A percentile compares a stretch with the other conserved stretches of the same genome.
Conservation (phyloP, 2,113 vertebrate genomes). For the Columba livia region DNA sequence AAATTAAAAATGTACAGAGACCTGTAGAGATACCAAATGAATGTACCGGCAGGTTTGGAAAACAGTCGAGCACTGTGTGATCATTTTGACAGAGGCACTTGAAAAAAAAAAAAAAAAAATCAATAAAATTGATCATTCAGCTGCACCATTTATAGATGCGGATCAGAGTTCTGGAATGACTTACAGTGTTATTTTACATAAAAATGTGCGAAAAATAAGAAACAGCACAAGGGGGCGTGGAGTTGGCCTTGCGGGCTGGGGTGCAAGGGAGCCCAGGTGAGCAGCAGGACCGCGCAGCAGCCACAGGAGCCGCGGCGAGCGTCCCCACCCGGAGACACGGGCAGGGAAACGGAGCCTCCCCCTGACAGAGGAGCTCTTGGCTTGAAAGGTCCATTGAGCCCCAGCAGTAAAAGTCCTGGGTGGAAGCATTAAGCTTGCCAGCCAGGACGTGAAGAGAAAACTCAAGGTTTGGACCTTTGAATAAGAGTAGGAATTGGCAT, state of each 20-base stretch:
- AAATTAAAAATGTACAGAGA: background rate
- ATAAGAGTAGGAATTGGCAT: background rate
- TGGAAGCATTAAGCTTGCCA: background rate
- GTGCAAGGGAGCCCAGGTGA: background rate
- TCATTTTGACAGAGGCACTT: slow-evolving; percentile 68
- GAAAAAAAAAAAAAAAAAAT: slow-evolving; percentile 72
- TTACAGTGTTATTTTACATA: slow-evolving; percentile 13
- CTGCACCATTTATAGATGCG: background rate
- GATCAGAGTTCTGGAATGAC: background rate
- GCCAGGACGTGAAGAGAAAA: background rate
- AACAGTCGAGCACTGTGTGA: slow-evolving; percentile 28
- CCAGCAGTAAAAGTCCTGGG: background rate
- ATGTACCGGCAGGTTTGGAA: slow-evolving; percentile 14
- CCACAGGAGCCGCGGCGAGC: background rate
- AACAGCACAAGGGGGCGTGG: background rate
- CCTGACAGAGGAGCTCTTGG: background rate
- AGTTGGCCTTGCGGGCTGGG: background rate
- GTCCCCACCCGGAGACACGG: background rate
- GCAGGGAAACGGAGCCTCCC: background rate
- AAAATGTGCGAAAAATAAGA: background rate
- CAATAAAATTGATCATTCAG: slow-evolving; percentile 62
- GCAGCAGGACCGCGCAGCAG: background rate
- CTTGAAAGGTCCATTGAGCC: background rate
- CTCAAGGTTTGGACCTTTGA: background rate
- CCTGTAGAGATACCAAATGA: background rate